A percentile compares a stretch with the other conserved stretches of the same genome.
Conservation (phyloP, 1,140 invertebrate species). For the Pogonognathellus flavescens region DNA sequence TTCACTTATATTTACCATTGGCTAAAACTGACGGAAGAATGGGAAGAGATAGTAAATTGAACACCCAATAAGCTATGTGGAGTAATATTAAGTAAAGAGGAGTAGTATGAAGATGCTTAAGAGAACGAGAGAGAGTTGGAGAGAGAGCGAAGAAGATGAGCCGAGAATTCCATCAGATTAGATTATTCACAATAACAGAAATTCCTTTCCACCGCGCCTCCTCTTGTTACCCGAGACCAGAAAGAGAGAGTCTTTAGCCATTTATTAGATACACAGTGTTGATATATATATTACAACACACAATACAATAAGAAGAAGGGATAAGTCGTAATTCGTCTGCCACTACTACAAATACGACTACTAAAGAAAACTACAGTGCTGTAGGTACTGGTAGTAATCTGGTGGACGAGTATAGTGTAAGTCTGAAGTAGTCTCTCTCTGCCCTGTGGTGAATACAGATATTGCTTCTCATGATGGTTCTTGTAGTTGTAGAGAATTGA, state of each 20-base stretch:
- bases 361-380: too few relatives aligned
- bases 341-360: not conserved
- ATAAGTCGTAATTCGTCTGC: not conserved
- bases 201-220: slow-evolving; percentile 38
- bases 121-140: not conserved
- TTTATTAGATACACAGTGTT: slow-evolving; percentile 24
- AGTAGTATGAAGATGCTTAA: not conserved
- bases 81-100: not conserved
- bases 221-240: not conserved
- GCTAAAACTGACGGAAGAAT: not conserved
- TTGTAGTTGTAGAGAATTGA: too few relatives aligned
- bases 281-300: slow-evolving; percentile 26
- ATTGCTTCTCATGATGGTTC: too few relatives aligned
- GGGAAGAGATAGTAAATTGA: not conserved
- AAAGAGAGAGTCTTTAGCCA: not conserved
- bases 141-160: slow-evolving; percentile 7
- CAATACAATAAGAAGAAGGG: not conserved
- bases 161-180: slow-evolving; percentile 51
- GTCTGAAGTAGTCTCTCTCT: too few relatives aligned
- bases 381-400: too few relatives aligned
- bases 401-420: too few relatives aligned
- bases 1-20: too few relatives aligned
- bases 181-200: slow-evolving; percentile 49
- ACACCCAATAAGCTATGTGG: not conserved
- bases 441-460: too few relatives aligned